A percentile compares a stretch with the other conserved stretches of the same genome.
Conservation (phyloP, 2,888 invertebrate species). For the Pristionchus maxplancki region DNA sequence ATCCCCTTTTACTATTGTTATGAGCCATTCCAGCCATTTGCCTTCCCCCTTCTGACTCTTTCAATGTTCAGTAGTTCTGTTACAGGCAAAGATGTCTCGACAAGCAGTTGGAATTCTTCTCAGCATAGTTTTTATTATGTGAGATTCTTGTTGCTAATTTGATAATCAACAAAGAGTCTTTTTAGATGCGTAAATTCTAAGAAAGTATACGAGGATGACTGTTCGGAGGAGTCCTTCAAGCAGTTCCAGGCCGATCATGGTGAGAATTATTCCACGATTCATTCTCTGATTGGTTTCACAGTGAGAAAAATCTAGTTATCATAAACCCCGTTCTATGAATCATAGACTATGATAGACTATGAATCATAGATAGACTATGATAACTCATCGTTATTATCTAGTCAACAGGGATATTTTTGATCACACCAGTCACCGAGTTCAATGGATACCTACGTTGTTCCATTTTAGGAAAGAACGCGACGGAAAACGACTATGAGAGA, state of each 20-base stretch:
- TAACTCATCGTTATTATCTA: no score
- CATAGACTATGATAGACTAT: no score
- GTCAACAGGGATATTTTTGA: no score
- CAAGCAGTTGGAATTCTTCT: neutral
- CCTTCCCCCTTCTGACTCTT: no score
- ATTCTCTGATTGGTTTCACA: neutral
- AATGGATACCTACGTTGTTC: no score
- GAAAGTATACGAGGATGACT: conserved; percentile 6
- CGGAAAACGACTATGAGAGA: neutral
- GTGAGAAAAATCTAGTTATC: neutral
- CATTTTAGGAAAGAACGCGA: neutral
- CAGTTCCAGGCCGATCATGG: conserved; percentile 13
- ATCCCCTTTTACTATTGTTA: neutral
- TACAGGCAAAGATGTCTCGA: neutral
- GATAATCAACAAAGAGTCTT: no score
- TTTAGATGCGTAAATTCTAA: neutral
- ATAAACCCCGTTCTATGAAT: no score
- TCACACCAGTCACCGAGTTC: no score
- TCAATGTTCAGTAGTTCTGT: neutral
- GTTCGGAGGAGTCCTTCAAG: conserved; percentile 2
- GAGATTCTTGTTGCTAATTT: no score
- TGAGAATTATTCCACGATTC: neutral
- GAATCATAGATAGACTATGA: no score
- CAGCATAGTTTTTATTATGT: no score
- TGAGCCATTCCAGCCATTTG: neutral